A percentile compares a stretch with the other conserved stretches of the same genome.
Evolutionary conservation across 2,888 invertebrate species (phyloP).

Genomic region (Poecilobothrus nobilitatus): DNA sequence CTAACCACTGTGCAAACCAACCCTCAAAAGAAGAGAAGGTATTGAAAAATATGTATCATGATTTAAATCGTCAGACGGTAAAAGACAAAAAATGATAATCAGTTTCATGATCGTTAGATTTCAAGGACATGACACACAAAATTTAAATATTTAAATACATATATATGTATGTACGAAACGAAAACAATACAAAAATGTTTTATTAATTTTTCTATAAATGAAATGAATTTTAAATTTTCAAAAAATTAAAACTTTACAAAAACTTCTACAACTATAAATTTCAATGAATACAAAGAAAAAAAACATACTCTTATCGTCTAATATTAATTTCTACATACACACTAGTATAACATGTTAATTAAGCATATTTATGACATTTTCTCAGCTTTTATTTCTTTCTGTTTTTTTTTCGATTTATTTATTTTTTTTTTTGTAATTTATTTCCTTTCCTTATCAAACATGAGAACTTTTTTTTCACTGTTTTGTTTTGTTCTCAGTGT

Average conservation of each 20-base stretch:
- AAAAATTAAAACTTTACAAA: background rate
- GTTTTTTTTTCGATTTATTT: background rate
- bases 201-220: too few species aligned
- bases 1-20: too few species aligned
- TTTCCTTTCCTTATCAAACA: background rate
- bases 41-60: too few species aligned
- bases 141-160: too few species aligned
- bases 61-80: too few species aligned
- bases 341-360: background rate
- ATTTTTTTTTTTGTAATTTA: background rate
- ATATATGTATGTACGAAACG: too few species aligned
- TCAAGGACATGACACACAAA: too few species aligned
- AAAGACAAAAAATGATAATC: too few species aligned
- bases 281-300: background rate
- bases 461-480: background rate
- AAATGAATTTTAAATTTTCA: too few species aligned
- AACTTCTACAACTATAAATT: background rate
- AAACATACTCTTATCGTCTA: background rate
- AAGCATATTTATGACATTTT: background rate
- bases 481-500: background rate
- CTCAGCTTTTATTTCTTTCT: background rate
- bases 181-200: too few species aligned
- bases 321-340: background rate
- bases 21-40: too few species aligned
- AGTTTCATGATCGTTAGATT: too few species aligned